Evolutionary conservation across 2,888 invertebrate species (phyloP).

Genomic region (Caenorhabditis drosophilae): DNA sequence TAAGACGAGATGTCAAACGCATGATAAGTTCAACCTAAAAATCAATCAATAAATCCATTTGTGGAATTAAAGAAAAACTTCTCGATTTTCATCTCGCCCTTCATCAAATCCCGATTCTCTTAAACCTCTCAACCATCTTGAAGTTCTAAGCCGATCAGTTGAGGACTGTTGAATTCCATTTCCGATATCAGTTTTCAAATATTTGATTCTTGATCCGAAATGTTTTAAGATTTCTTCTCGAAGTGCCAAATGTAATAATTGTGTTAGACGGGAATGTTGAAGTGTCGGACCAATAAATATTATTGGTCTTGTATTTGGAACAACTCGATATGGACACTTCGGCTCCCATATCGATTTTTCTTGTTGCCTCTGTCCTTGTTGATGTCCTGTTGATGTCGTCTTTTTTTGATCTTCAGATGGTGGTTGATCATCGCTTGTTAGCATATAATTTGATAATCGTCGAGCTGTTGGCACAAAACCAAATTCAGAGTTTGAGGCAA

Average conservation of each 20-base stretch:
- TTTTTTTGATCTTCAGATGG: neutral
- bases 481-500: conserved; percentile 95
- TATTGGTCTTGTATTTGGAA: conserved; percentile 97
- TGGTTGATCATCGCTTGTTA: conserved; percentile 22
- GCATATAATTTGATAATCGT: conserved; percentile 42
- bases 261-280: conserved; percentile 44
- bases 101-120: conserved; percentile 26
- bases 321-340: conserved; percentile 95
- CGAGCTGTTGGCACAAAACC: conserved; percentile 88
- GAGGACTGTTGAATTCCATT: conserved; percentile 23
- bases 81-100: conserved; percentile 29
- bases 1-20: conserved; percentile 42
- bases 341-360: conserved; percentile 74
- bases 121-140: conserved; percentile 30
- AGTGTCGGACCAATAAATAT: conserved; percentile 86
- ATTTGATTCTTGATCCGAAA: conserved; percentile 34
- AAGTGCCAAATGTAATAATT: conserved; percentile 44
- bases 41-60: too few species aligned
- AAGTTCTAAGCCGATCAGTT: conserved; percentile 13
- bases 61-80: neutral
- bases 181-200: conserved; percentile 36
- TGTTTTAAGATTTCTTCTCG: conserved; percentile 40
- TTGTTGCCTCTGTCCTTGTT: conserved; percentile 11
- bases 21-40: conserved; percentile 42
- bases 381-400: conserved; percentile 5